Conservation (phyloP, 2,113 vertebrate species). For the Hydrolagus affinis region DNA sequence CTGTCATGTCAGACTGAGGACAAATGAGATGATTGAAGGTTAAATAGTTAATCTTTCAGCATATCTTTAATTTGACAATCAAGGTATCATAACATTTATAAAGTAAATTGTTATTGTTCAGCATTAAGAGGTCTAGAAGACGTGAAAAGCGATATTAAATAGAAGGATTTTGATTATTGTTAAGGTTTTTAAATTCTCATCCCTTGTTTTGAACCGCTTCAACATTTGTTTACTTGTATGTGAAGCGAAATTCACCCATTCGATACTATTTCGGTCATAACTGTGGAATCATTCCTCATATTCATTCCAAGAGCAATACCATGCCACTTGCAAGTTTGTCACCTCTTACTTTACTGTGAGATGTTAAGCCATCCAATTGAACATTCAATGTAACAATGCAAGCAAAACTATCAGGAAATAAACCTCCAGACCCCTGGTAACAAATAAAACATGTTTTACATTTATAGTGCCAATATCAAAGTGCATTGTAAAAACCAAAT, state of each 20-base stretch:
- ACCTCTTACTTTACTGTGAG: conserved; percentile 25
- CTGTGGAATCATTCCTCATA: conserved; percentile 7
- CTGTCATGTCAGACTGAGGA: neutral
- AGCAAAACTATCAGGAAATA: conserved; percentile 3
- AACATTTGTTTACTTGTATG: neutral
- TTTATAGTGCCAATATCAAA: neutral
- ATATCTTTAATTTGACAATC: neutral
- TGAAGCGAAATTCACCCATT: neutral
- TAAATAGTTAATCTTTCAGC: neutral
- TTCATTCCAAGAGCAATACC: conserved; percentile 18
- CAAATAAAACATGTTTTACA: neutral
- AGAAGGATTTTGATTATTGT: too few relatives aligned
- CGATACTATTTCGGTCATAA: neutral
- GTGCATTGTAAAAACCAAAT: too few relatives aligned
- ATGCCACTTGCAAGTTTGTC: neutral
- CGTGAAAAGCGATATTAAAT: too few relatives aligned
- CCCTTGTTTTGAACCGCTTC: neutral
- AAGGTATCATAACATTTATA: too few relatives aligned
- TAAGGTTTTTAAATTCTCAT: neutral
- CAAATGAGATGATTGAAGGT: neutral
- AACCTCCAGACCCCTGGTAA: conserved; percentile 12
- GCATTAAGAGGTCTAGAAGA: too few relatives aligned
- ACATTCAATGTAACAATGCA: conserved; percentile 26
- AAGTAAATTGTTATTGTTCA: too few relatives aligned
- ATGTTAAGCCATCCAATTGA: conserved; percentile 16